These are phyloP conservation scores for Rhagoletis zephyria DNA, from an alignment of 1,140 invertebrate species.

Conservation along the genomic window DNA sequence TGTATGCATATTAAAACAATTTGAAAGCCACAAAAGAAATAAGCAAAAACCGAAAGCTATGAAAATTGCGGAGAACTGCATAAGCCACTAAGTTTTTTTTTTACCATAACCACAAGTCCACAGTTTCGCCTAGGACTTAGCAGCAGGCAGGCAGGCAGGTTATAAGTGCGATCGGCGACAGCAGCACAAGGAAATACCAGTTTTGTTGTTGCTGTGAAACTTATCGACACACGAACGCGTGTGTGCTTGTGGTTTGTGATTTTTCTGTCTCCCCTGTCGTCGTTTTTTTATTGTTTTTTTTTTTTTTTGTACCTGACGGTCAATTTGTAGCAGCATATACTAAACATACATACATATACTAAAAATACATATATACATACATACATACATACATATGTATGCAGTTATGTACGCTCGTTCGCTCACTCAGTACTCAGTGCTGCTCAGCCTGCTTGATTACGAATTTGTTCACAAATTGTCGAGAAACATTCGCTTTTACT, in stretches of 20 bases:
- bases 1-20: background rate
- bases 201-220: constrained; percentile 36
- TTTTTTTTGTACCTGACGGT: background rate
- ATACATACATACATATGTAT: too few relatives aligned
- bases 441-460: background rate
- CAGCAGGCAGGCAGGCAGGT: background rate
- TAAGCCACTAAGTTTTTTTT: background rate
- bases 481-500: constrained; percentile 16
- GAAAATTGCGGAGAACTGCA: background rate
- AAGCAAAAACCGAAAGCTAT: too few relatives aligned
- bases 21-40: background rate
- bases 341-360: background rate
- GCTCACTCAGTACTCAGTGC: background rate
- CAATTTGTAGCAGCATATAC: background rate
- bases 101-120: background rate
- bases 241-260: background rate
- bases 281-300: background rate
- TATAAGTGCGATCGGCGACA: background rate
- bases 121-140: background rate
- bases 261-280: background rate
- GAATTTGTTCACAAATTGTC: background rate
- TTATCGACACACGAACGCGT: constrained; percentile 18
- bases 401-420: background rate
- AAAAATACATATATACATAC: too few relatives aligned
- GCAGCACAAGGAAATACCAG: background rate